Conservation (phyloP, 2,888 invertebrate genomes). For the Phengaris alcon region DNA sequence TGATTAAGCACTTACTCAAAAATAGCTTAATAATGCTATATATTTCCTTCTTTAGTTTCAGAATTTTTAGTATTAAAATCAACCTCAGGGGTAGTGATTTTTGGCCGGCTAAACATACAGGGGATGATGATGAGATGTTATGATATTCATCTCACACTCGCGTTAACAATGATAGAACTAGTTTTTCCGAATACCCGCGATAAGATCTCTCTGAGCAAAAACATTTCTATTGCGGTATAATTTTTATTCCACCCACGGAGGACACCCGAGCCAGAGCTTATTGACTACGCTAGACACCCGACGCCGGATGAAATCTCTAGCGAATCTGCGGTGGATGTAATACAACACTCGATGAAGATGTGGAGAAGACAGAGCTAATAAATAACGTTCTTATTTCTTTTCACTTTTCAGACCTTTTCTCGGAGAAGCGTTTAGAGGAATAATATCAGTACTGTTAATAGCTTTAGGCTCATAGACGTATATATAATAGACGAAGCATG, state of each 20-base stretch:
- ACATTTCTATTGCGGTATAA: constrained; percentile 32
- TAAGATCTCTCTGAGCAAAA: neutral
- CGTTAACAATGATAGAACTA: constrained; percentile 20
- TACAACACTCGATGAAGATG: constrained; percentile 45
- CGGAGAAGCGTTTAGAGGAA: neutral
- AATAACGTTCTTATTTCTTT: neutral
- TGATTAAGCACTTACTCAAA: neutral
- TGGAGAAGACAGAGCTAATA: constrained; percentile 31
- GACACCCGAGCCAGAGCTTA: constrained; percentile 42
- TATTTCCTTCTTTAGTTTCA: no score
- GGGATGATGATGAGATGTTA: neutral
- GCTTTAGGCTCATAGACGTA: no score
- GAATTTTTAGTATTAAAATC: no score
- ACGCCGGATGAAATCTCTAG: constrained; percentile 58
- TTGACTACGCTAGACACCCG: constrained; percentile 59
- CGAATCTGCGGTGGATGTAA: constrained; percentile 53
- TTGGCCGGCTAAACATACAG: no score
- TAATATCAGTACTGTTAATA: neutral
- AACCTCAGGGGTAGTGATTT: neutral
- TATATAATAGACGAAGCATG: no score
- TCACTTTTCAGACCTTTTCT: neutral
- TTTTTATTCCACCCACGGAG: constrained; percentile 58
- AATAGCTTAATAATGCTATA: neutral
- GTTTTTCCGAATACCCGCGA: constrained; percentile 13
- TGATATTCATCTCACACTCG: constrained; percentile 3